Percentiles rank a stretch among this genome's conserved stretches.
Evolutionary conservation across 1,140 invertebrate genomes (phyloP).

Genomic region (Nylanderia fulva): DNA sequence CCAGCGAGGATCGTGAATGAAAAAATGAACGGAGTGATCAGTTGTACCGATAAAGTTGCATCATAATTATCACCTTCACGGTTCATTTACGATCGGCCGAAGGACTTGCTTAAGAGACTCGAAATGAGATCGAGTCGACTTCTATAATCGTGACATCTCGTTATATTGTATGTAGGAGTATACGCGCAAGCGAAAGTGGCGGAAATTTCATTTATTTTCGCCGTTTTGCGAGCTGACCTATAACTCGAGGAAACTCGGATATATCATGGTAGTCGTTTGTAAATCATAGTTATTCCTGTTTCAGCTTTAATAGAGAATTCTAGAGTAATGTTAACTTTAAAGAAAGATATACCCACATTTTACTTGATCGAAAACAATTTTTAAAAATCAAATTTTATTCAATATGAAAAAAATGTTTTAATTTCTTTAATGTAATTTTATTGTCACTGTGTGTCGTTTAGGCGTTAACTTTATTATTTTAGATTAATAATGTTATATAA

Average conservation of each 20-base stretch:
- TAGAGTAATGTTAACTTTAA: background rate
- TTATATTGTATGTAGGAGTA: slow-evolving; percentile 1
- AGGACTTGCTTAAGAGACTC: background rate
- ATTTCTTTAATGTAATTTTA: background rate
- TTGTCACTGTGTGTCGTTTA: background rate
- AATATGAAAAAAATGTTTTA: background rate
- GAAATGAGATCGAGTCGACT: slow-evolving; percentile 14
- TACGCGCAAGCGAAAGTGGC: slow-evolving; percentile 29
- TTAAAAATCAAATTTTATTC: background rate
- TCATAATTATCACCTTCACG: background rate
- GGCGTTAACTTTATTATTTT: background rate
- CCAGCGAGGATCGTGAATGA: background rate
- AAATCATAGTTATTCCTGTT: slow-evolving; percentile 8
- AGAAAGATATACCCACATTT: background rate
- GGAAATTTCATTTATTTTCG: slow-evolving; percentile 50
- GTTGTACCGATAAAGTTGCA: too few relatives aligned
- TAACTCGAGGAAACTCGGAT: slow-evolving; percentile 22
- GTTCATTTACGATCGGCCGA: background rate
- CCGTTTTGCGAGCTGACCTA: slow-evolving; percentile 17
- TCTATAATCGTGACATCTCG: slow-evolving; percentile 20
- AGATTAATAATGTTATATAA: background rate
- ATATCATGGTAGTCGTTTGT: slow-evolving; percentile 27
- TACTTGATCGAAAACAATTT: background rate
- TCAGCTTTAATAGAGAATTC: background rate
- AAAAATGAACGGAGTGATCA: background rate